Evolutionary conservation across 2,888 invertebrate species (phyloP), one percentile per base, ranked within the genome.

Genomic region (Agriotes lineatus): DNA sequence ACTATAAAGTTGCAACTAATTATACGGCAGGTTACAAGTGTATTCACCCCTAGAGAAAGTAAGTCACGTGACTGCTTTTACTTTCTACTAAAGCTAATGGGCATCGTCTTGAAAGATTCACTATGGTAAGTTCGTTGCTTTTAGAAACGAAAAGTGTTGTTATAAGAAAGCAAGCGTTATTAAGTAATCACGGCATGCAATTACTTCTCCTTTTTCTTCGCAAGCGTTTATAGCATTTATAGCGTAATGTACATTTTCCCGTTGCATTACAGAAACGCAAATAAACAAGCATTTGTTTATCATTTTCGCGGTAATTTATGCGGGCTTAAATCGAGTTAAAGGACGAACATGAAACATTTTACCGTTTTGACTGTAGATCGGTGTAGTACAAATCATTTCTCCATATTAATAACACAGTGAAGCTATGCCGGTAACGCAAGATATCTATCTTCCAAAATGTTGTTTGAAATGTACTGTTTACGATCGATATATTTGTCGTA

Each of bases 1-100:
- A 59, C 45, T 59, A 50, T 58, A 39, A 59, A 65, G 30, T 52
- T 63, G 44, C 54, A 65, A 45, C 52, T 66, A 59, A 66, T 59
- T 60, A 66, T 66, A 58, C 45, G 35, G 30, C 20, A 57, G 58
- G 52, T 48, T 62, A 44, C 39, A 54, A 69, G 70, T 72, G 67
- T 73, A 72, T 73, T 73, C 65, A 73, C 71, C 73, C 73, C 64
- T 68, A 58, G 71, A 75, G 77, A 78, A 78, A 79, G 78, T 77
- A 76, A 66, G 74, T 76, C 78, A 78, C 77, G 77, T 78, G 78
- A 76, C 71, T 58, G 69, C 72, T 76, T 74, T 71, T 75, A 76
- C 77, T 76, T 77, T 79, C 78, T 77, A 72, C 30, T 58, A 62
- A 52, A 63, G 42, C 57, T 57, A 57, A 56, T 42, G 60, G 14